These are phyloP conservation scores for Cromileptes altivelis DNA, from an alignment of 2,113 vertebrate species.

Conservation along the genomic window DNA sequence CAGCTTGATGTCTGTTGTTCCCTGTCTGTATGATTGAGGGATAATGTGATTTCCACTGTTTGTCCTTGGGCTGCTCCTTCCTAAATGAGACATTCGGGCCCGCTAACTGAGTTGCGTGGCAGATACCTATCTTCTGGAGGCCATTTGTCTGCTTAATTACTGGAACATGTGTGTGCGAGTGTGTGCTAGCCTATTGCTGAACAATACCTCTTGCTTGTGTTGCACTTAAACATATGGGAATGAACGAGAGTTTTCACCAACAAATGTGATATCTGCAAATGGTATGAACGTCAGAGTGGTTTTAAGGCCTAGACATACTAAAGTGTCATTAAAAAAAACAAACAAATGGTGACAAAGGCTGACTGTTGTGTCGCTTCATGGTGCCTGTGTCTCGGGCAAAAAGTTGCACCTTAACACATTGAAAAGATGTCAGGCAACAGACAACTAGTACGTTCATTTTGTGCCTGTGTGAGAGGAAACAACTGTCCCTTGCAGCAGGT, in stretches of 20 bases:
- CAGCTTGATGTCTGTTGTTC: constrained; percentile 56
- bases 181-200: not conserved
- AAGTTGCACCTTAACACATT: no score
- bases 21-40: constrained; percentile 65
- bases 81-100: constrained; percentile 70
- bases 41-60: constrained; percentile 75
- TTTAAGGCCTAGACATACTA: not conserved
- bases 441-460: no score
- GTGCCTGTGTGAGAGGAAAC: no score
- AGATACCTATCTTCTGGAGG: constrained; percentile 65
- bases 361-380: no score
- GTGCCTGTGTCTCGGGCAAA: no score
- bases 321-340: no score
- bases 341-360: no score
- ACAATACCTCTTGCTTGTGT: constrained; percentile 3
- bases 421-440: no score
- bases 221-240: constrained; percentile 17
- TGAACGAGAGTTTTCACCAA: not conserved
- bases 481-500: no score
- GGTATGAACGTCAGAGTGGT: not conserved
- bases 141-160: constrained; percentile 75
- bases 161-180: constrained; percentile 6
- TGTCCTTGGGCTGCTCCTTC: constrained; percentile 70
- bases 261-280: constrained; percentile 29
- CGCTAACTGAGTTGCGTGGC: constrained; percentile 66